Evolutionary conservation across 1,140 invertebrate species (phyloP).

Genomic region (Rhyzopertha dominica): DNA sequence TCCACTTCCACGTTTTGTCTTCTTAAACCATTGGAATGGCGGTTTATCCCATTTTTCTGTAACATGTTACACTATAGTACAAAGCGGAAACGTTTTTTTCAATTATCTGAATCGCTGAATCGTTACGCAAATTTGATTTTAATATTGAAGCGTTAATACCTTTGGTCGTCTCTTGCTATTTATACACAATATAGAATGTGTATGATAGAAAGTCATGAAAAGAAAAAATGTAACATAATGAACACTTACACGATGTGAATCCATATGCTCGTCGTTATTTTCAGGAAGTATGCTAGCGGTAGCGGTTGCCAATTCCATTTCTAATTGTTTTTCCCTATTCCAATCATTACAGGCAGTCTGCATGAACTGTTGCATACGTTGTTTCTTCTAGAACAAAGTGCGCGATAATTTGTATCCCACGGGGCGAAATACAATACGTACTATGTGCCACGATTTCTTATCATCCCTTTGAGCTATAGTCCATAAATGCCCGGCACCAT

Average conservation of each 20-base stretch:
- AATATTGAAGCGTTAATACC: no score
- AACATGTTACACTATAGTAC: no score
- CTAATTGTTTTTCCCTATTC: conserved; percentile 27
- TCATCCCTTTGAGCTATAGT: conserved; percentile 64
- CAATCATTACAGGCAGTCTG: conserved; percentile 24
- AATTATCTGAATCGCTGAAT: no score
- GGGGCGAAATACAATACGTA: conserved; percentile 27
- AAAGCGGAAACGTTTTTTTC: no score
- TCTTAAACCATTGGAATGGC: no score
- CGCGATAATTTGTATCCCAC: conserved; percentile 9
- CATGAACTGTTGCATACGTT: conserved; percentile 41
- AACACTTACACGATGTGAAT: no score
- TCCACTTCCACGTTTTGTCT: conserved; percentile 32
- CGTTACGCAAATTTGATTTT: no score
- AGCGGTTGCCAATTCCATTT: conserved; percentile 41
- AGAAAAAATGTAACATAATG: no score
- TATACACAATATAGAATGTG: no score
- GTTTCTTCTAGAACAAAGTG: conserved; percentile 31
- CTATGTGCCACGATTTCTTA: conserved; percentile 46
- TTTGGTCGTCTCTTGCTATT: no score
- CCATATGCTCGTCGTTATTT: conserved; percentile 8
- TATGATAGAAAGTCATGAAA: no score
- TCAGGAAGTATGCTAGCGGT: conserved; percentile 40
- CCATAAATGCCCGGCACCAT: conserved; percentile 83
- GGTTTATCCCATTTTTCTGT: no score